Base-by-base conservation (phyloP, 2,888 invertebrate species). In the Homarus gammarus region DNA sequence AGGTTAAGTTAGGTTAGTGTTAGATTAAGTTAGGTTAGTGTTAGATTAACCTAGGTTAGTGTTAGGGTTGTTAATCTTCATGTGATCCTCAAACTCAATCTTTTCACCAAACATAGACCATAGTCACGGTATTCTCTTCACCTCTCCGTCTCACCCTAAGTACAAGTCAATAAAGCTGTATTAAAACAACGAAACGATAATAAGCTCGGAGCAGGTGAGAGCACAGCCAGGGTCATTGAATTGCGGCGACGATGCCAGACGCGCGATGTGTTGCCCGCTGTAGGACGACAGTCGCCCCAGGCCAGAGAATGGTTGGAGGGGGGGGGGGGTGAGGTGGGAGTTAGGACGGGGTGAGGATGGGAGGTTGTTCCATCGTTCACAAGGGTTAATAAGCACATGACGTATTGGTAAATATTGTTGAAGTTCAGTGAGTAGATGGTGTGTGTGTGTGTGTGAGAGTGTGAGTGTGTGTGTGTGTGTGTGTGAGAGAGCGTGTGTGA, bases 381-480 rank as follows among this genome's bases (percentile, higher is more conserved):
- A 8, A 44, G 44, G 44, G 44, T 44, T 5, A 44, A 44, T 5
- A n/a, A n/a, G n/a, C n/a, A n/a, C n/a, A n/a, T n/a, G n/a, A n/a
- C n/a, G n/a, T n/a, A n/a, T n/a, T n/a, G n/a, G 6, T 49, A 12
- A 49, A 49, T 49, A 49, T 6, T 49, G 44, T 31, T 72, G 38
- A 22, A 68, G 12, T 72, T 18, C 22, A 38, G 36, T 72, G 33
- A 36, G 36, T 22, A 12, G 33, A 8, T 8, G 38, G 73, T 40
- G 40, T 75, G 73, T 75, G 73, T 73, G 73, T 73, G 73, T 73
- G 73, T 73, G 73, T 73, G 73, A 40, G 73, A 73, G 73, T 73
- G 73, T 73, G 73, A 40, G 73, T 73, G 73, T 73, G 73, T 73
- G 73, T 73, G 73, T 70, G 70, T 70, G 70, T 64, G 64, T 64